A percentile compares a stretch with the other conserved stretches of the same genome.
These are phyloP conservation scores for Gari tellinella DNA, from an alignment of 2,888 invertebrate genomes.

Conservation along the genomic window DNA sequence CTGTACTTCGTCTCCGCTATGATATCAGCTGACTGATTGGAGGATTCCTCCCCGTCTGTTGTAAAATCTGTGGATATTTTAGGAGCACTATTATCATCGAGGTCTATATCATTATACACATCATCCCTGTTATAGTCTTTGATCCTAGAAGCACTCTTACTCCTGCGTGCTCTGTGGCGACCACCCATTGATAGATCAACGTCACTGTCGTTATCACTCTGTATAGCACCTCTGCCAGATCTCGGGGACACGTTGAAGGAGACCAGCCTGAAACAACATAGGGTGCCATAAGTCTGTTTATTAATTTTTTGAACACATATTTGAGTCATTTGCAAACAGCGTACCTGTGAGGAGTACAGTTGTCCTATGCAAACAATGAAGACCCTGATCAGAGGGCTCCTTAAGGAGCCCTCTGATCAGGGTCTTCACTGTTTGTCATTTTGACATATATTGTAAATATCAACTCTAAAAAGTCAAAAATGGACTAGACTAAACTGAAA, in stretches of 20 bases:
- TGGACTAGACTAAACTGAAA: no score
- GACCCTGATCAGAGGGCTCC: no score
- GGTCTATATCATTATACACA: constrained; percentile 73
- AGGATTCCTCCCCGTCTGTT: constrained; percentile 72
- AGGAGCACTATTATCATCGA: constrained; percentile 64
- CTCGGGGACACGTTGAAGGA: constrained; percentile 58
- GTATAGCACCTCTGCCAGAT: constrained; percentile 29
- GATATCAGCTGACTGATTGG: constrained; percentile 77
- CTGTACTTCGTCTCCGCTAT: constrained; percentile 80
- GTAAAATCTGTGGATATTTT: constrained; percentile 67
- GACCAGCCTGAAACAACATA: constrained; percentile 48
- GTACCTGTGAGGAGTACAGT: no score
- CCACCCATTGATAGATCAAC: constrained; percentile 46
- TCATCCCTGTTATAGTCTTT: constrained; percentile 58
- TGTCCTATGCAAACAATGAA: no score
- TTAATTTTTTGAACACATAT: neutral
- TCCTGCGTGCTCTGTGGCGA: constrained; percentile 42
- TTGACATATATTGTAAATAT: no score
- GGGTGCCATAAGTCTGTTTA: no score
- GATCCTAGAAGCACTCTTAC: constrained; percentile 29
- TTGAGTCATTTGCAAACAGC: no score
- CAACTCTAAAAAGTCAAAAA: no score
- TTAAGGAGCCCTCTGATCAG: no score
- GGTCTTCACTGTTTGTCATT: no score
- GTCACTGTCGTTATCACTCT: constrained; percentile 56